Conservation (phyloP, 2,797 vertebrate genomes). For the Heterohyrax brucei region DNA sequence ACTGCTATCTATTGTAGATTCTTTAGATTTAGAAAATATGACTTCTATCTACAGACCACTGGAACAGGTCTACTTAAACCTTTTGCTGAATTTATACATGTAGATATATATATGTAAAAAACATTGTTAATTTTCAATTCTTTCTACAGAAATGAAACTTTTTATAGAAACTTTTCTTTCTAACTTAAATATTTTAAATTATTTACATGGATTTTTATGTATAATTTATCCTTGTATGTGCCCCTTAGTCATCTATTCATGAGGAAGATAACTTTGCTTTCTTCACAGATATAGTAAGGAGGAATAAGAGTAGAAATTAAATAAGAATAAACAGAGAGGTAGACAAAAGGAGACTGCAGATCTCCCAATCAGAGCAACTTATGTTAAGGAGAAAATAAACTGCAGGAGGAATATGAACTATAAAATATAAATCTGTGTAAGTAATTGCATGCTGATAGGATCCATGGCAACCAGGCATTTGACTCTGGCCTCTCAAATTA, state of each 20-base stretch:
- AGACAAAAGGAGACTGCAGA: background rate
- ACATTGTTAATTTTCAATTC: conserved; percentile 75
- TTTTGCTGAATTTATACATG: conserved; percentile 71
- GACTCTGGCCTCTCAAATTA: conserved; percentile 48
- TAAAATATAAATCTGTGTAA: background rate
- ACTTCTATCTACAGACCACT: conserved; percentile 52
- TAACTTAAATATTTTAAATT: conserved; percentile 81
- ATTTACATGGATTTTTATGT: conserved; percentile 75
- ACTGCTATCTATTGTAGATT: conserved; percentile 64
- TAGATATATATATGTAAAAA: conserved; percentile 77
- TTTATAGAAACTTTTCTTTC: conserved; percentile 71
- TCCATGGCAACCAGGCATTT: conserved; percentile 5
- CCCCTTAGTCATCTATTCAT: conserved; percentile 67
- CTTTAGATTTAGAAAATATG: conserved; percentile 70
- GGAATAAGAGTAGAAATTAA: conserved; percentile 31
- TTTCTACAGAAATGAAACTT: conserved; percentile 77
- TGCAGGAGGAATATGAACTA: background rate
- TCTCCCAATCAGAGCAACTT: conserved; percentile 16
- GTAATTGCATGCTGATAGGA: background rate
- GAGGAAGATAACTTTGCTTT: conserved; percentile 61
- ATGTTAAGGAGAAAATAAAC: background rate
- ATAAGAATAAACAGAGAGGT: background rate
- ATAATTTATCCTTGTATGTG: conserved; percentile 69
- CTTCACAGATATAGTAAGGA: background rate
- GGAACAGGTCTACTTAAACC: conserved; percentile 54